Conservation (phyloP, 2,113 vertebrate genomes). For the Gadus macrocephalus region DNA sequence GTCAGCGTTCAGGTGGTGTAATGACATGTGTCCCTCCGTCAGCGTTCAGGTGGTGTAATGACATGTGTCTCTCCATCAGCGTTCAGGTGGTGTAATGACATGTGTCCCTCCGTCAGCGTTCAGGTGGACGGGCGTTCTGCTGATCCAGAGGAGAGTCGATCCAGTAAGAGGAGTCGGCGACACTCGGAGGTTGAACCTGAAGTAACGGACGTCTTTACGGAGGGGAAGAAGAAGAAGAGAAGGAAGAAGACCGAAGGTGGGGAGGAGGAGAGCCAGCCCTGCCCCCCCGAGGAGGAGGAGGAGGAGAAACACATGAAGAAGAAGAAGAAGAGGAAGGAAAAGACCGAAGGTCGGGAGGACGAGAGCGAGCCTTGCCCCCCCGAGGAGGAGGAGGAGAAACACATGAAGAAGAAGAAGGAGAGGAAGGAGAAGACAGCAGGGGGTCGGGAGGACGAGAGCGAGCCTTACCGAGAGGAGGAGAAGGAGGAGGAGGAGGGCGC, state of each 20-base stretch:
- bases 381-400: background rate
- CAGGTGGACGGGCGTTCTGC: slow-evolving; percentile 40
- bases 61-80: too few relatives aligned
- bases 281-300: too few relatives aligned
- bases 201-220: background rate
- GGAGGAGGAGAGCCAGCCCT: background rate
- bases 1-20: too few relatives aligned
- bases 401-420: slow-evolving; percentile 25
- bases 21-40: too few relatives aligned
- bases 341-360: background rate
- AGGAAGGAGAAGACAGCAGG: slow-evolving; percentile 43
- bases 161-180: slow-evolving; percentile 54
- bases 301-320: background rate
- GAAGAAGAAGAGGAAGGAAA: too few relatives aligned
- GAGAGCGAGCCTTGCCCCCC: background rate
- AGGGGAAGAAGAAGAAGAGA: slow-evolving; percentile 42
- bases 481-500: slow-evolving; percentile 4
- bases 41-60: too few relatives aligned
- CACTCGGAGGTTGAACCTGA: slow-evolving; percentile 2
- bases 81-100: too few relatives aligned
- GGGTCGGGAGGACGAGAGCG: background rate
- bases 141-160: background rate
- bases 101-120: too few relatives aligned
- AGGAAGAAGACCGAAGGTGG: slow-evolving; percentile 31
- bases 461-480: background rate